Conservation (phyloP, 2,797 vertebrate genomes). For the Delichon dasypus region DNA sequence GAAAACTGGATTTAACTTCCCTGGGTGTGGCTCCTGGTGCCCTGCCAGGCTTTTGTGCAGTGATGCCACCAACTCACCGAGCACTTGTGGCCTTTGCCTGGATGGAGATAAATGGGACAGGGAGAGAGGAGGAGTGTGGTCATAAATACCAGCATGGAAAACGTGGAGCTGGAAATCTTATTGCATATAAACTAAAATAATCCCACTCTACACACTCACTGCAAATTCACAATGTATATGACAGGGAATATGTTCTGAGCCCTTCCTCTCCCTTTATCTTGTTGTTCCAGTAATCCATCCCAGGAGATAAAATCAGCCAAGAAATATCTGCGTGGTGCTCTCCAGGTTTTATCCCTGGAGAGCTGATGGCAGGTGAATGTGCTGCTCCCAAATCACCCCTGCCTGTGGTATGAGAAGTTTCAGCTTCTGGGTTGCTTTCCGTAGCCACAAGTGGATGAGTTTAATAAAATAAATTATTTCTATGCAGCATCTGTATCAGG, state of each 20-base stretch:
- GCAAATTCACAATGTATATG: neutral
- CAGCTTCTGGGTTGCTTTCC: neutral
- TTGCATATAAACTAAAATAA: neutral
- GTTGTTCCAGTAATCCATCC: neutral
- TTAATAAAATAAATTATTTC: neutral
- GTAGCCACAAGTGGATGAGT: neutral
- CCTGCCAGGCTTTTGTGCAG: neutral
- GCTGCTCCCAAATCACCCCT: neutral
- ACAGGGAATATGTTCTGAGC: neutral
- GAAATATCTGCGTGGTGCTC: accelerated
- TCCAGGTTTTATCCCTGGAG: neutral
- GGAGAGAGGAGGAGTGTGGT: neutral
- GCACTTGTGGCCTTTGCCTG: neutral
- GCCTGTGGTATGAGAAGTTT: neutral
- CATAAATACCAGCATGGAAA: neutral
- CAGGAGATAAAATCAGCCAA: neutral
- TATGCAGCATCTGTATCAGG: neutral
- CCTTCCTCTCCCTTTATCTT: neutral
- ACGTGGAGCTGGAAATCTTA: accelerated
- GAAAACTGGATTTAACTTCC: neutral
- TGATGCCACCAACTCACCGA: neutral
- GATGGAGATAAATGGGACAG: neutral
- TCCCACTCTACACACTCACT: neutral
- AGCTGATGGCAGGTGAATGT: neutral
- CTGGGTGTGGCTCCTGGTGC: accelerated